A percentile compares a stretch with the other conserved stretches of the same genome.
These are phyloP conservation scores for Ctenopoma kingsleyae DNA, from an alignment of 2,797 vertebrate genomes.

Conservation along the genomic window DNA sequence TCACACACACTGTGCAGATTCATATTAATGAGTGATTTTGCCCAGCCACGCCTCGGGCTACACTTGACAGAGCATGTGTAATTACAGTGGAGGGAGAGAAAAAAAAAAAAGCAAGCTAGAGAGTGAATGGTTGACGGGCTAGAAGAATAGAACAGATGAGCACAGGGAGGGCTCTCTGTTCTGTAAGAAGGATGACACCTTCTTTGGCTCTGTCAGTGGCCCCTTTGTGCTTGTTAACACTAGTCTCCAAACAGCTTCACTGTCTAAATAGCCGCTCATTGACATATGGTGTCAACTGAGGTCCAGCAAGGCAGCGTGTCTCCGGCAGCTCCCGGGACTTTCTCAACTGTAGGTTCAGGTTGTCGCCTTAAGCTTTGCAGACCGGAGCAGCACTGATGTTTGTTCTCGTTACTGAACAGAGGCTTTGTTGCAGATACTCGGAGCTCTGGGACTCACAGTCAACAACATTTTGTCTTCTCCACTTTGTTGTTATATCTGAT, in stretches of 20 bases:
- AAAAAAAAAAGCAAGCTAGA: slow-evolving; percentile 22
- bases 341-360: slow-evolving; percentile 33
- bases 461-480: slow-evolving; percentile 10
- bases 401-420: slow-evolving; percentile 35
- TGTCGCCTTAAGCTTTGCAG: slow-evolving; percentile 37
- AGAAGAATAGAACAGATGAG: slow-evolving; percentile 59
- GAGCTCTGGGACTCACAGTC: slow-evolving; percentile 30
- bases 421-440: slow-evolving; percentile 15
- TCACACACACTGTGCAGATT: slow-evolving; percentile 75
- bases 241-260: slow-evolving; percentile 62
- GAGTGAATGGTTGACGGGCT: slow-evolving; percentile 44
- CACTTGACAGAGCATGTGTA: slow-evolving; percentile 79
- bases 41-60: slow-evolving; percentile 76
- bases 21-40: slow-evolving; percentile 79
- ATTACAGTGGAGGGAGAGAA: slow-evolving; percentile 66
- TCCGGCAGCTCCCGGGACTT: slow-evolving; percentile 47
- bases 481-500: slow-evolving; percentile 15
- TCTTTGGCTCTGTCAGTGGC: slow-evolving; percentile 48
- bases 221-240: slow-evolving; percentile 74
- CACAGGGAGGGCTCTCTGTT: slow-evolving; percentile 38
- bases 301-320: slow-evolving; percentile 34
- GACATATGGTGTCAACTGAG: slow-evolving; percentile 53
- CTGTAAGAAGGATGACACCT: slow-evolving; percentile 41
- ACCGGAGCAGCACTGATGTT: slow-evolving; percentile 36
- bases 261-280: slow-evolving; percentile 60